Percentiles rank a stretch among this genome's conserved stretches.
Evolutionary conservation across 2,888 invertebrate genomes (phyloP).

Genomic region (Ecliptopera silaceata): DNA sequence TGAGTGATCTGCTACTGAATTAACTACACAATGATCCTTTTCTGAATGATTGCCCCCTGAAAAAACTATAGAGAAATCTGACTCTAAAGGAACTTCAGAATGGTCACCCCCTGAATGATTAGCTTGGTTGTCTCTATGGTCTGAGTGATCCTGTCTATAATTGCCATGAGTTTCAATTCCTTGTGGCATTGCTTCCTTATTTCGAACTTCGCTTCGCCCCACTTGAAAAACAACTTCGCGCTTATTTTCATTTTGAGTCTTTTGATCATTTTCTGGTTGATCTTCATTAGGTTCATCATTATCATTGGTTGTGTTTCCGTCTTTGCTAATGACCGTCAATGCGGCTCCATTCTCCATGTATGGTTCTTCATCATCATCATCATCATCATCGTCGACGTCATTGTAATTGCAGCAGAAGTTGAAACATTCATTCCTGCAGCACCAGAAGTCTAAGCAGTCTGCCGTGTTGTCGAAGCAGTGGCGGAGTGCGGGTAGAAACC

Average conservation of each 20-base stretch:
- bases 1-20: too few relatives aligned
- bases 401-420: constrained; percentile 17
- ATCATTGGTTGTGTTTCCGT: background rate
- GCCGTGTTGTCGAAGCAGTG: constrained; percentile 4
- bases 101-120: too few relatives aligned
- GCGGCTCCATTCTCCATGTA: background rate
- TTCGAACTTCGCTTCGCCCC: background rate
- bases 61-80: too few relatives aligned
- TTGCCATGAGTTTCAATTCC: too few relatives aligned
- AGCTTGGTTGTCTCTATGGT: too few relatives aligned
- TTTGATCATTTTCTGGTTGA: background rate
- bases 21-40: too few relatives aligned
- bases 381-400: constrained; percentile 6
- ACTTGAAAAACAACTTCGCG: background rate
- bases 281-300: too few relatives aligned
- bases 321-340: background rate
- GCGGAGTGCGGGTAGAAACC: constrained; percentile 1
- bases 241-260: background rate
- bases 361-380: background rate
- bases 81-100: too few relatives aligned
- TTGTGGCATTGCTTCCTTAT: too few relatives aligned
- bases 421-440: constrained; percentile 20
- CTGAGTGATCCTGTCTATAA: too few relatives aligned
- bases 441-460: constrained; percentile 22
- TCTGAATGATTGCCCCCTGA: too few relatives aligned